These are phyloP conservation scores for Gorsachius magnificus DNA, from an alignment of 2,797 vertebrate genomes.

Conservation along the genomic window DNA sequence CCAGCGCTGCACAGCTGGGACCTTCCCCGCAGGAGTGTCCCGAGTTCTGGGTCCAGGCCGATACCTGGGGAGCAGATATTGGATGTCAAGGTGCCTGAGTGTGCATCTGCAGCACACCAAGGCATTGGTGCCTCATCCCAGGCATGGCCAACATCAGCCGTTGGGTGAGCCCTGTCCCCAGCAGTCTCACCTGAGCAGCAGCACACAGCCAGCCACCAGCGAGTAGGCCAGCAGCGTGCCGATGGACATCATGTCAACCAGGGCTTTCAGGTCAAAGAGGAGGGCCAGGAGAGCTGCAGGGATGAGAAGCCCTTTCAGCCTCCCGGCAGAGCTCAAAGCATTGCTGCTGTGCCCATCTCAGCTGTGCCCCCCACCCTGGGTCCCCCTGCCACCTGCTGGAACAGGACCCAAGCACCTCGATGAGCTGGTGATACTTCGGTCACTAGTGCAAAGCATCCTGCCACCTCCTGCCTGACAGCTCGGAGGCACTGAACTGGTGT, in stretches of 20 bases:
- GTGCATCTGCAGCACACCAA: neutral
- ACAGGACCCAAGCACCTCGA: neutral
- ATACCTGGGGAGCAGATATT: conserved; percentile 74
- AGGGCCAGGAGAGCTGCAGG: conserved; percentile 84
- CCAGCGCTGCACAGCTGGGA: neutral
- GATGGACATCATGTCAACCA: conserved; percentile 89
- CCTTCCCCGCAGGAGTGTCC: conserved; percentile 14
- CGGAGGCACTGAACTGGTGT: neutral
- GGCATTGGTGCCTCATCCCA: neutral
- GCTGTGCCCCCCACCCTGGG: rapidly evolving
- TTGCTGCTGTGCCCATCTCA: neutral
- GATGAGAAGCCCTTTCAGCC: neutral
- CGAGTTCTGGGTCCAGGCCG: neutral
- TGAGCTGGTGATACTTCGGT: neutral
- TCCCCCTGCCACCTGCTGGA: neutral
- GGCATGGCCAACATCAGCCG: neutral
- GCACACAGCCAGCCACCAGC: conserved; percentile 85
- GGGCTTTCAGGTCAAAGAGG: conserved; percentile 85
- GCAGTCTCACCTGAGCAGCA: conserved; percentile 84
- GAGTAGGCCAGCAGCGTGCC: conserved; percentile 88
- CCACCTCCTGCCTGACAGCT: neutral
- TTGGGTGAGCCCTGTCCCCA: neutral
- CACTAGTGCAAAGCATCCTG: neutral
- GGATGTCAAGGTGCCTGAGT: neutral
- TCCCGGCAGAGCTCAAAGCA: neutral